Percentiles rank a stretch among this genome's conserved stretches.
Conservation (phyloP, 1,140 invertebrate species). For the Drosophila novamexicana region DNA sequence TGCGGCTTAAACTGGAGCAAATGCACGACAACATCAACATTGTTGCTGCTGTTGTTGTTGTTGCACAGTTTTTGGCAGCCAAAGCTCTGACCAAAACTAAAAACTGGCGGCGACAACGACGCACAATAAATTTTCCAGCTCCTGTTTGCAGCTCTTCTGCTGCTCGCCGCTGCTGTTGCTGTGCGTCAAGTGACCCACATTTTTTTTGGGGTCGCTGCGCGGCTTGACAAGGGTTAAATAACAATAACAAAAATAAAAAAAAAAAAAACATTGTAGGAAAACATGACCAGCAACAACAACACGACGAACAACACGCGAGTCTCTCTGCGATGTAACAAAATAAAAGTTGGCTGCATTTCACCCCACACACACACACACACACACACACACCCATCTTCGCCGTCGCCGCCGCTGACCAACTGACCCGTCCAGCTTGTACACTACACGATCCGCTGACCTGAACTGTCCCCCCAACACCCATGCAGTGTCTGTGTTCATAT, state of each 20-base stretch:
- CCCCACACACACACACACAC: no score
- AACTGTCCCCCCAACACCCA: no score
- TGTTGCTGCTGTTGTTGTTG: slow-evolving; percentile 20
- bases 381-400: neutral
- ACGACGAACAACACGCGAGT: slow-evolving; percentile 3
- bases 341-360: slow-evolving; percentile 41
- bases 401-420: neutral
- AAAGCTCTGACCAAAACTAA: slow-evolving; percentile 55
- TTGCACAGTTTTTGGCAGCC: slow-evolving; percentile 48
- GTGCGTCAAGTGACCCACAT: slow-evolving; percentile 62
- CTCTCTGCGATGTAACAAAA: slow-evolving; percentile 39
- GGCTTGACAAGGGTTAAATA: slow-evolving; percentile 65
- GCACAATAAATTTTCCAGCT: slow-evolving; percentile 60
- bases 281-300: slow-evolving; percentile 39
- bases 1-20: slow-evolving; percentile 45
- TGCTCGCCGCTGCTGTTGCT: slow-evolving; percentile 27
- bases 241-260: slow-evolving; percentile 47
- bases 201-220: slow-evolving; percentile 41
- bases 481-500: neutral
- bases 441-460: slow-evolving; percentile 7
- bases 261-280: slow-evolving; percentile 14
- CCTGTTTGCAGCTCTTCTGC: slow-evolving; percentile 15
- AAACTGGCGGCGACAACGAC: slow-evolving; percentile 54
- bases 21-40: slow-evolving; percentile 47
- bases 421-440: neutral